Percentiles rank a stretch among this genome's conserved stretches.
Conservation (phyloP, 2,113 vertebrate genomes). For the Microcebus tavaratra region DNA sequence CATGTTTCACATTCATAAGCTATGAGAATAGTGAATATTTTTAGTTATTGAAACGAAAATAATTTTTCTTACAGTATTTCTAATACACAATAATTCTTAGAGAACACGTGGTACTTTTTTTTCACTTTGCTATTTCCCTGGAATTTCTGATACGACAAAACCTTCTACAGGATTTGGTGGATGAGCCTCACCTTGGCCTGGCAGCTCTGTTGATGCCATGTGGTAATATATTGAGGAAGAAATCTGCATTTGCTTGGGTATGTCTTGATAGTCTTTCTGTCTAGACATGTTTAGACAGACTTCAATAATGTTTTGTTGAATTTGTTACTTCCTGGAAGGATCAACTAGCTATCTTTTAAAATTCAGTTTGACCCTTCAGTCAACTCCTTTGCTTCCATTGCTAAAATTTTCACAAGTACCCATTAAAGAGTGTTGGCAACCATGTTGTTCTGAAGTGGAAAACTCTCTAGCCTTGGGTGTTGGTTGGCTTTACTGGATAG, state of each 20-base stretch:
- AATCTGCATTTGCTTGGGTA: background rate
- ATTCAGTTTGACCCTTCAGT: background rate
- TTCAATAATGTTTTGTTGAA: background rate
- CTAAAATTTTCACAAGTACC: background rate
- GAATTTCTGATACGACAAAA: background rate
- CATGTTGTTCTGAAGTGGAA: background rate
- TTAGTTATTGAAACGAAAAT: slow-evolving; percentile 17
- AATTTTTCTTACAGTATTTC: background rate
- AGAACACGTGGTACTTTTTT: background rate
- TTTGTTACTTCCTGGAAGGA: slow-evolving; percentile 47
- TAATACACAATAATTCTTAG: background rate
- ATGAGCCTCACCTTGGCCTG: background rate
- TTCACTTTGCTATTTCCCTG: background rate
- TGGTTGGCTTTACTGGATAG: background rate
- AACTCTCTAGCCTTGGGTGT: background rate
- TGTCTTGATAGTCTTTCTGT: background rate
- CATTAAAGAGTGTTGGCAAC: background rate
- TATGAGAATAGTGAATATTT: background rate
- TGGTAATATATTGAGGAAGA: background rate
- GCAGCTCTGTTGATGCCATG: background rate
- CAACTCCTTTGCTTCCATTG: background rate
- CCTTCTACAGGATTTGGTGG: background rate
- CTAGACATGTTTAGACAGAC: background rate
- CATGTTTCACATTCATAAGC: background rate
- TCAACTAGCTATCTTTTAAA: background rate